Base-by-base conservation (phyloP, 2,888 invertebrate genomes). In the Drosophila kanekoi region DNA sequence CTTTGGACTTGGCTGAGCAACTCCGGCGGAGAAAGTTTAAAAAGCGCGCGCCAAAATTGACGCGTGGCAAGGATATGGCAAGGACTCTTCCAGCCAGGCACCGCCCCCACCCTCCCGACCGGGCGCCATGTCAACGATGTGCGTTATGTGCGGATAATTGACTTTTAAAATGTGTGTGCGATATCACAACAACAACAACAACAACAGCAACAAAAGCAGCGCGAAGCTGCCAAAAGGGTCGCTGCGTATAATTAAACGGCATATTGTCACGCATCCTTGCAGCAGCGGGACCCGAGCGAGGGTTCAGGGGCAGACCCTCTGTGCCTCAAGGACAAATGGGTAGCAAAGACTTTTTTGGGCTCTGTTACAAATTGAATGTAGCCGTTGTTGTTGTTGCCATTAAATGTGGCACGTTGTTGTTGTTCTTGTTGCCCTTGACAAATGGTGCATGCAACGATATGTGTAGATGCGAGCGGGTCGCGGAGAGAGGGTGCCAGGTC, bases 121-220 rank as follows among this genome's bases (percentile, higher is more conserved):
- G 18, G 56, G 52, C 57, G 23, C 40, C 47, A 68, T 66, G 74
- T 71, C 82, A 83, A 83, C 81, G 83, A 83, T 87, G 87, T 84
- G 84, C 88, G 77, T 82, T 84, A 87, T 87, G 79, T 87, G 87
- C 84, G 89, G 87, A 89, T 84, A 84, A 89, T 84, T 89, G 84
- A 89, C 89, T 84, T 84, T 84, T 84, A 84, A 84, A 84, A 89
- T 83, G 83, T 83, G 83, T 83, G 83, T 77, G 89, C 81, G 89
- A 83, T 88, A 83, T 88, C 75, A 56, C 83, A 83, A 71, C 79
- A 87, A 77, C 60, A 85, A 47, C 63, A 80, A 41, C 63, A 79
- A 35, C 58, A 66, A 13, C 14, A 63, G 33, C 66, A 65, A 44
- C 66, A n/a, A n/a, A n/a, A n/a, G n/a, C n/a, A 58, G 43, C 43